Evolutionary conservation across 2,888 invertebrate species (phyloP), one percentile per base, ranked within the genome.

Genomic region (Camponotus fellah): DNA sequence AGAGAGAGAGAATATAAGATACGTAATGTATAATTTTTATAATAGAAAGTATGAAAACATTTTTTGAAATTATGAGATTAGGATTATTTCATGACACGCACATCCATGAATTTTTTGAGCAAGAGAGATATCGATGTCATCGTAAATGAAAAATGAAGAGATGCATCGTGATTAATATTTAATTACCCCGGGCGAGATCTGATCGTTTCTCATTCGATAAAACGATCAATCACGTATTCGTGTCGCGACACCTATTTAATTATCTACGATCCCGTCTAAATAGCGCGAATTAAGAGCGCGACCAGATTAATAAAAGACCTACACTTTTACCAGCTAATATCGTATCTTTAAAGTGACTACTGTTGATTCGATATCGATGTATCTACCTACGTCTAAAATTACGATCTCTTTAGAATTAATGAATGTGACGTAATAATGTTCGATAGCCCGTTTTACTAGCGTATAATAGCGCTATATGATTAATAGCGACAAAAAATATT

Each of bases 361-460:
- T 86, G 89, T 92, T 88, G 90, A 91, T 91, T 91, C 89, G 86
- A 91, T 92, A 90, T 92, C 89, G 89, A 89, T 91, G 89, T 90
- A 90, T 88, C 85, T 88, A 74, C 68, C 86, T 88, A 87, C 82
- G 72, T 85, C 85, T 85, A 86, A 26, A 86, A 86, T 87, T 88
- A 85, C 85, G 88, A 91, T 88, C 91, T 91, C 89, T 90, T 88
- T 88, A 91, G 88, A 60, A 91, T 91, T 91, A 91, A 91, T 92
- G 89, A 91, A 87, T 92, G 92, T 92, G 88, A 90, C 91, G 87
- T 91, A 91, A 91, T 87, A 89, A 88, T 91, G 92, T 92, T 93
- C 91, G 92, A 92, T 92, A 92, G 90, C 87, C 88, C 86, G 71
- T 91, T 90, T 90, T 88, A 81, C 79, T 86, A 86, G 79, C 80